phyloP scores from a whole-genome alignment of 2,113 vertebrate genomes.

The Tamias sibiricus region DNA sequence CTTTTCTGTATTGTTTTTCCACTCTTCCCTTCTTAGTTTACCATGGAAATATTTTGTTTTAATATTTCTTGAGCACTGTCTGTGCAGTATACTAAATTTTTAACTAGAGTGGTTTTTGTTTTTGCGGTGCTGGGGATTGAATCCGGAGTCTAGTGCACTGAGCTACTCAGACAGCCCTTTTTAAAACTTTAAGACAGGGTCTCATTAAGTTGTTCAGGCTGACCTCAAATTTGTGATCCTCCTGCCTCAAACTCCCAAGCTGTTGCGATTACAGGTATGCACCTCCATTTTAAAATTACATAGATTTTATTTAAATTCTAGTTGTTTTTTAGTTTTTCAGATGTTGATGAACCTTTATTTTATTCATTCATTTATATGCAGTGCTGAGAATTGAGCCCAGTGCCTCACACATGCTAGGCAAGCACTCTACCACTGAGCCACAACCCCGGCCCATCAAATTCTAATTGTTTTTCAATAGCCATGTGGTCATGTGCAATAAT shows the following conservation, averaged over 20 bases:
- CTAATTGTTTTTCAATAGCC: not conserved
- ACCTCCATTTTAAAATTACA: not conserved
- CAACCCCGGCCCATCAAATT: no score
- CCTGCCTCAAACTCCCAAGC: not conserved
- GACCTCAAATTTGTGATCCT: not conserved
- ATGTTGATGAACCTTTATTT: no score
- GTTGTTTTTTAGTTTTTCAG: no score
- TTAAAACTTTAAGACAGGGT: not conserved
- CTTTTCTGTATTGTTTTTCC: not conserved
- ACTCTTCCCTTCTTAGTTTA: not conserved
- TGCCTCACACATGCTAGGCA: no score
- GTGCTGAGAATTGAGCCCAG: no score
- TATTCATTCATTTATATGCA: no score
- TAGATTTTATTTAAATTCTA: not conserved
- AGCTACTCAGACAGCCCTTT: not conserved
- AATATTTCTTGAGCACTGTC: not conserved
- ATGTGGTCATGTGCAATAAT: not conserved
- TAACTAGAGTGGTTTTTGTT: not conserved
- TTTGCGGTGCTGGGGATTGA: not conserved
- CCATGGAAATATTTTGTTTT: not conserved
- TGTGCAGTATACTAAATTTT: not conserved
- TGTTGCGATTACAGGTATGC: not conserved
- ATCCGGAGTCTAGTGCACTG: not conserved
- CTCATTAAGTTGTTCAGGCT: not conserved
- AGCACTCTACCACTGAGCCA: no score